phyloP scores from a whole-genome alignment of 2,888 invertebrate genomes.

The Cordilura impudica region DNA sequence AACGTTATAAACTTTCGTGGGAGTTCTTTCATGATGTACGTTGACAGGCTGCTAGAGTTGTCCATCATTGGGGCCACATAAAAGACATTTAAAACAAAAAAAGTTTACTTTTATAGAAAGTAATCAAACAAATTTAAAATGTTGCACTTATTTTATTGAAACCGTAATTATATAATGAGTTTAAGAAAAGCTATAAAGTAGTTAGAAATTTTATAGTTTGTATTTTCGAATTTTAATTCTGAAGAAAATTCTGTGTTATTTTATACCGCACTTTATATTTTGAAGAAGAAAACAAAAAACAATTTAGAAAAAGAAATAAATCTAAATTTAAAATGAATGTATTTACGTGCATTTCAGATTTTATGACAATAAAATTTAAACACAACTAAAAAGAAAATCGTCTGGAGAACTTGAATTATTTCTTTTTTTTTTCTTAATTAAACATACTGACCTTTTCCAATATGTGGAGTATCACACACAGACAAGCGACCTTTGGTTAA shows the following conservation, averaged over 20 bases:
- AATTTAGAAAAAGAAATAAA: conserved; percentile 38
- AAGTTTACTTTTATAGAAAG: too few species aligned
- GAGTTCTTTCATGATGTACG: conserved; percentile 1
- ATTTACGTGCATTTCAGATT: conserved; percentile 64
- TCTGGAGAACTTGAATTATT: background rate
- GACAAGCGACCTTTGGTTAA: conserved; percentile 26
- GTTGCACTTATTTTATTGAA: conserved; percentile 24
- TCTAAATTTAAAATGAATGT: conserved; percentile 48
- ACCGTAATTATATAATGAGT: conserved; percentile 57
- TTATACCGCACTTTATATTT: conserved; percentile 13
- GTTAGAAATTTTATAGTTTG: background rate
- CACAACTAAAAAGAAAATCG: background rate
- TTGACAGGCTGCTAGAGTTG: background rate
- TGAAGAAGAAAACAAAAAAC: background rate
- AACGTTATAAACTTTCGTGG: conserved; percentile 36
- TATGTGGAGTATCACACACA: conserved; percentile 26
- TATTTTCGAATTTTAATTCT: conserved; percentile 4
- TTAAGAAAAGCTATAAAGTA: conserved; percentile 32
- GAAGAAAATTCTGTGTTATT: background rate
- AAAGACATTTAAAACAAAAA: conserved; percentile 31
- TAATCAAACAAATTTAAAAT: too few species aligned
- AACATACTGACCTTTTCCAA: conserved; percentile 61
- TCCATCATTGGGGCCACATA: conserved; percentile 21
- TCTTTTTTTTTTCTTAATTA: conserved; percentile 22
- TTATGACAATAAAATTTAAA: conserved; percentile 49